These are phyloP conservation scores for Itoplectis maculator DNA, from an alignment of 2,888 invertebrate species.

Conservation along the genomic window DNA sequence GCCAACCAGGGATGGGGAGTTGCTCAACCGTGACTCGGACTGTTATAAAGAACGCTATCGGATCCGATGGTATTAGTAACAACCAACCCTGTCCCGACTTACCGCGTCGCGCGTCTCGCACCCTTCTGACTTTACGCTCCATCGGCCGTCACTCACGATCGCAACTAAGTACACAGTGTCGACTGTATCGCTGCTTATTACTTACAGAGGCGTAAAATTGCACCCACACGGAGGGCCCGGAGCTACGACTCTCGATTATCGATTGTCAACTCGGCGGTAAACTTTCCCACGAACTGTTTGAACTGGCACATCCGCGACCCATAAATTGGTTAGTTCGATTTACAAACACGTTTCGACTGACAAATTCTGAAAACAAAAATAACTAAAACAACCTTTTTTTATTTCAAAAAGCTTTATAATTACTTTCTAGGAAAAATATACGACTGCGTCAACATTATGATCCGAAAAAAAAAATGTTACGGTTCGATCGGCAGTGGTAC, in stretches of 20 bases:
- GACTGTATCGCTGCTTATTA: conserved; percentile 4
- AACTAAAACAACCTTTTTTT: too few relatives aligned
- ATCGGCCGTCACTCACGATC: conserved; percentile 1
- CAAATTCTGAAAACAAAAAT: too few relatives aligned
- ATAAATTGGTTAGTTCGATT: too few relatives aligned
- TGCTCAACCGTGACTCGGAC: conserved; percentile 29
- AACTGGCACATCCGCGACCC: too few relatives aligned
- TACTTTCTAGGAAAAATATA: too few relatives aligned
- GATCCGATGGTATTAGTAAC: conserved; percentile 19
- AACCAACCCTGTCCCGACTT: background rate
- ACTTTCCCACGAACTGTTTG: background rate
- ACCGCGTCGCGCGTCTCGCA: background rate
- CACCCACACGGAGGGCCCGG: background rate
- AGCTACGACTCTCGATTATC: background rate
- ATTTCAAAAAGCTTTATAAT: too few relatives aligned
- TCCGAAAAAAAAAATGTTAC: too few relatives aligned
- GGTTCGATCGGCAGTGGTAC: too few relatives aligned
- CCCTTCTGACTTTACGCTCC: background rate
- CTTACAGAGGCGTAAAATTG: background rate
- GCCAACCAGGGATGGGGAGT: conserved; percentile 12
- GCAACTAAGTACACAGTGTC: background rate
- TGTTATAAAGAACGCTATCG: conserved; percentile 8
- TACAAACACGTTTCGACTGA: too few relatives aligned
- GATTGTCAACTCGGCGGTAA: background rate
- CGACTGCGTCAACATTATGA: too few relatives aligned